These are phyloP conservation scores for Hemicrepidius hirtus DNA, from an alignment of 2,888 invertebrate species.

Conservation along the genomic window DNA sequence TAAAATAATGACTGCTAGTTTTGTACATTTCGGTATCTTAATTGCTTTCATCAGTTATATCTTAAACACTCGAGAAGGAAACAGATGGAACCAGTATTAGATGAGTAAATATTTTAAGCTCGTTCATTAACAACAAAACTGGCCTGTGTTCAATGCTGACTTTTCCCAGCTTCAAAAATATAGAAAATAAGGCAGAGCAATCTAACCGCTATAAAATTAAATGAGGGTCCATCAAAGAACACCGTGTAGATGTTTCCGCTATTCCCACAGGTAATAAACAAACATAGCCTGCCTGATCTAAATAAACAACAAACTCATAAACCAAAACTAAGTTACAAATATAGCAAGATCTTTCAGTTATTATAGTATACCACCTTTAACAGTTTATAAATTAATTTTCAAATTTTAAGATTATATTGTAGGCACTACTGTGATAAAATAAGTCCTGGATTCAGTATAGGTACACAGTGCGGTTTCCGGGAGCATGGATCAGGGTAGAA, in stretches of 20 bases:
- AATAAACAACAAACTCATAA: constrained; percentile 57
- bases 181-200: constrained; percentile 40
- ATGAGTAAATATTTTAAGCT: constrained; percentile 1
- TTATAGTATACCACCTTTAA: constrained; percentile 23
- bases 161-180: constrained; percentile 38
- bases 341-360: constrained; percentile 18
- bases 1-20: constrained; percentile 43
- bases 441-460: too few relatives aligned
- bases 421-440: too few relatives aligned
- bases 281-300: constrained; percentile 56
- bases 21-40: constrained; percentile 37
- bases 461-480: too few relatives aligned
- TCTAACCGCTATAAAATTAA: constrained; percentile 51
- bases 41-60: constrained; percentile 35
- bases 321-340: constrained; percentile 58
- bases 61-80: constrained; percentile 10
- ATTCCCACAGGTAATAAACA: constrained; percentile 59
- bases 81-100: background rate
- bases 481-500: too few relatives aligned
- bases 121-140: constrained; percentile 12
- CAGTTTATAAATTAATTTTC: constrained; percentile 38
- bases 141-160: constrained; percentile 28
- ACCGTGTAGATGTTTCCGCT: constrained; percentile 54
- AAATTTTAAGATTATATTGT: constrained; percentile 30
- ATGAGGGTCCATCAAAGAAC: constrained; percentile 56